These are phyloP conservation scores for Dicerorhinus sumatrensis DNA, from an alignment of 2,113 vertebrate genomes.

Conservation along the genomic window DNA sequence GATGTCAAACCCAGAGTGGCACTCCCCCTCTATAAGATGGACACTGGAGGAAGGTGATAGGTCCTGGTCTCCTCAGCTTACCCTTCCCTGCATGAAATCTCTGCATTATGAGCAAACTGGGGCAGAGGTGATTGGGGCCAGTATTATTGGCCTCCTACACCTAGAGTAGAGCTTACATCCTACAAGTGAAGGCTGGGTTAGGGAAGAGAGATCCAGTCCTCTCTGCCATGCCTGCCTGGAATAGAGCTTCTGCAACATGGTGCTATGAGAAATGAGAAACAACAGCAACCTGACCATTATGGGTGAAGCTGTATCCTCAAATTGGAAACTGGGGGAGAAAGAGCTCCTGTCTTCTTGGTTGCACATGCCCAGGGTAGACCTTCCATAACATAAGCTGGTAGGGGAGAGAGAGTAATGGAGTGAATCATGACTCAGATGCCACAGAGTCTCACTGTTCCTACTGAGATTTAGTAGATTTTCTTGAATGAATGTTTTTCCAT, in stretches of 20 bases:
- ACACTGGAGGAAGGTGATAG: not conserved
- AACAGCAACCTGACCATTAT: not conserved
- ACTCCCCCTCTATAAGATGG: not conserved
- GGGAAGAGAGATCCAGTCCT: not conserved
- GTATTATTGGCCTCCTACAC: not conserved
- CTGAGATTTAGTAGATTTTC: slow-evolving; percentile 3
- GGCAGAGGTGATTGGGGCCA: not conserved
- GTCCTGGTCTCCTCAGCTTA: not conserved
- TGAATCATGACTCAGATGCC: not conserved
- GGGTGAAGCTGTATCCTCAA: not conserved
- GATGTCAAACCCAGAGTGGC: not conserved
- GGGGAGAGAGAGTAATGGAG: not conserved
- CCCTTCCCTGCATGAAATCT: not conserved
- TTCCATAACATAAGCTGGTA: not conserved
- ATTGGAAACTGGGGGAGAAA: not conserved
- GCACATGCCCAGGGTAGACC: not conserved
- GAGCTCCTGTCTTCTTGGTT: not conserved
- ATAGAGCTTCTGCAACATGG: not conserved
- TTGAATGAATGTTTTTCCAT: not conserved
- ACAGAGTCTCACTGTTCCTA: not conserved
- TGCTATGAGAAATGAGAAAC: not conserved
- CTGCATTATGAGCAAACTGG: not conserved
- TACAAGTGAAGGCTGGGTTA: not conserved
- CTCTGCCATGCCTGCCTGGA: not conserved
- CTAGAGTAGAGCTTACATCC: not conserved